Percentiles rank a stretch among this genome's conserved stretches.
phyloP scores from a whole-genome alignment of 2,888 invertebrate species.

The Torymus auratus region DNA sequence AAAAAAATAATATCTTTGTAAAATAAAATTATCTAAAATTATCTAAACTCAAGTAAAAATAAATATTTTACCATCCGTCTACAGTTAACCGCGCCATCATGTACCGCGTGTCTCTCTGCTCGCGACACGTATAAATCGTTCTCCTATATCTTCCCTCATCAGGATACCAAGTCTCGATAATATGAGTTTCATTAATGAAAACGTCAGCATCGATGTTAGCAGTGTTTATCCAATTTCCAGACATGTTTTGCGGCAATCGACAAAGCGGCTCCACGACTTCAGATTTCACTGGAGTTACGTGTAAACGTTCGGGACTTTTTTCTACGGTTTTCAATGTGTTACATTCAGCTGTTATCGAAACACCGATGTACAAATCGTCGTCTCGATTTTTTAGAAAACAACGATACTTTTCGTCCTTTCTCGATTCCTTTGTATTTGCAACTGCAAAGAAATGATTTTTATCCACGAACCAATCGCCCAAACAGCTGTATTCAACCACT shows the following conservation, averaged over 20 bases:
- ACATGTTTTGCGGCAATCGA: constrained; percentile 93
- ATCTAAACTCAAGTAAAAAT: too few species aligned
- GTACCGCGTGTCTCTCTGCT: constrained; percentile 91
- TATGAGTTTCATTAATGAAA: constrained; percentile 95
- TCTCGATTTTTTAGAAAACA: constrained; percentile 96
- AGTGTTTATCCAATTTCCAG: constrained; percentile 97
- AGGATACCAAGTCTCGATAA: constrained; percentile 96
- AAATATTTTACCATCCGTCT: constrained; percentile 86
- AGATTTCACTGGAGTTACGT: constrained; percentile 91
- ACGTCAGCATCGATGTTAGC: constrained; percentile 97
- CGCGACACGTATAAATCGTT: constrained; percentile 96
- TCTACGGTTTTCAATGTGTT: constrained; percentile 94
- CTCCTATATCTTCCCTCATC: constrained; percentile 92
- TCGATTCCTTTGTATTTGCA: constrained; percentile 96
- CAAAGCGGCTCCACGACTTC: constrained; percentile 95
- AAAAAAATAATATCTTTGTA: constrained; percentile 10
- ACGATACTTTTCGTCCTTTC: constrained; percentile 95
- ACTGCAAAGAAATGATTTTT: constrained; percentile 98
- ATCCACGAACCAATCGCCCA: constrained; percentile 96
- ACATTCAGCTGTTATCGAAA: constrained; percentile 95
- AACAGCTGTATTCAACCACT: constrained; percentile 93
- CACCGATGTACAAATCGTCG: constrained; percentile 93
- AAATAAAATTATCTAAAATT: neutral
- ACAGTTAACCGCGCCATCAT: constrained; percentile 98
- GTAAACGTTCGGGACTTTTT: constrained; percentile 92